These are phyloP conservation scores for Podocnemis expansa DNA, from an alignment of 2,113 vertebrate species.

Conservation along the genomic window DNA sequence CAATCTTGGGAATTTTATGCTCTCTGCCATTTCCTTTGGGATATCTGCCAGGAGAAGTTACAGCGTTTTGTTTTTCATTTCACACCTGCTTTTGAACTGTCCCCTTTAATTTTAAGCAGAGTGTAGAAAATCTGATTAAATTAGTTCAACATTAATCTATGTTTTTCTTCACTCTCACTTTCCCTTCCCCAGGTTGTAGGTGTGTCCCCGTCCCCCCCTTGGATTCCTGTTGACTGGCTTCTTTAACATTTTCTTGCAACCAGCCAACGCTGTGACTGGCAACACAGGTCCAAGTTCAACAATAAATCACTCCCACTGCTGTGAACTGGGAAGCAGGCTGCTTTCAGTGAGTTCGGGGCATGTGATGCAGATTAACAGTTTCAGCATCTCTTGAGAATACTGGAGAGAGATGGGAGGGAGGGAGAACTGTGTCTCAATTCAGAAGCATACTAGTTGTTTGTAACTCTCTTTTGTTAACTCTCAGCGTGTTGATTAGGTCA, in stretches of 20 bases:
- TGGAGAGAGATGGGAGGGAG: neutral
- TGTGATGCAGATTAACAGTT: constrained; percentile 55
- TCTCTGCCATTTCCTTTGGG: neutral
- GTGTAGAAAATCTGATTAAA: neutral
- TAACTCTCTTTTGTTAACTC: constrained; percentile 18
- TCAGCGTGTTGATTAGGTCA: constrained; percentile 46
- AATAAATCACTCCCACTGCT: constrained; percentile 34
- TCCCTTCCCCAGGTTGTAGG: fast-evolving
- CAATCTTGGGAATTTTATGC: neutral
- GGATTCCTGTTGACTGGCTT: neutral
- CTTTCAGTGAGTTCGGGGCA: constrained; percentile 32
- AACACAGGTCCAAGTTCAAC: neutral
- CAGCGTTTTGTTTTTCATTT: neutral
- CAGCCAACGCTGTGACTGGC: neutral
- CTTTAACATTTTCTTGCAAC: neutral
- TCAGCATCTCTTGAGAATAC: constrained; percentile 17
- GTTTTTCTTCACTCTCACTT: neutral
- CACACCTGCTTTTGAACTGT: neutral
- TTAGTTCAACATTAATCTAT: neutral
- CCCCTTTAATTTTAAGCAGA: constrained; percentile 1
- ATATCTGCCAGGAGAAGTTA: neutral
- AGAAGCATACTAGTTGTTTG: constrained; percentile 14
- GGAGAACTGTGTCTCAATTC: constrained; percentile 29
- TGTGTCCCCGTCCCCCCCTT: neutral
- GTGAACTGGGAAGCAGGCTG: constrained; percentile 23